Evolutionary conservation across 2,888 invertebrate genomes (phyloP).

Genomic region (Eurois occulta): DNA sequence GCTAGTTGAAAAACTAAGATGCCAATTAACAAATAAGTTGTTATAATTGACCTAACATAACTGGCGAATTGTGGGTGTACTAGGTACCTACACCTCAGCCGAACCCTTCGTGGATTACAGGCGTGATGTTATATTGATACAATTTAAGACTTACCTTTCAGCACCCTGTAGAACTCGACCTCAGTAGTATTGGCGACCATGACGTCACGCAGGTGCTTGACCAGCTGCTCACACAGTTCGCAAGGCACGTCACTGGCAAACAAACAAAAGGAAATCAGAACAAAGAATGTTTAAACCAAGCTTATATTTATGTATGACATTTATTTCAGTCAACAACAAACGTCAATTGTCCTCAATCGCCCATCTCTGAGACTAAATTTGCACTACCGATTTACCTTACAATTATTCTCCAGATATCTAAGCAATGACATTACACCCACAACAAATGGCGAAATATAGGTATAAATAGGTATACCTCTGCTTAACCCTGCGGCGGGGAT

Average conservation of each 20-base stretch:
- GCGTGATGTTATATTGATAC: background rate
- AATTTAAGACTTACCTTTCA: constrained; percentile 88
- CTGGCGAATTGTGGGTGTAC: background rate
- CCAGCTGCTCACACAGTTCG: constrained; percentile 95
- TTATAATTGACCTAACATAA: background rate
- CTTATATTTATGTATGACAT: background rate
- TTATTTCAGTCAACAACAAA: background rate
- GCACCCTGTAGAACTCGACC: constrained; percentile 94
- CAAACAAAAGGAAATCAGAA: constrained; percentile 2
- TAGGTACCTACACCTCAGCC: background rate
- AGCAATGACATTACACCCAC: background rate
- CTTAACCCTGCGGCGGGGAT: background rate
- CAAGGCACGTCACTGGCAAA: constrained; percentile 92
- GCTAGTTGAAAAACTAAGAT: background rate
- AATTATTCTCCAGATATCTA: background rate
- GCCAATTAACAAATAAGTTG: background rate
- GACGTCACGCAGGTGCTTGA: constrained; percentile 94
- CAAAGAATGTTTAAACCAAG: background rate
- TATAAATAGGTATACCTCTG: background rate
- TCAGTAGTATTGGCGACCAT: constrained; percentile 96
- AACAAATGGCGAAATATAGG: background rate
- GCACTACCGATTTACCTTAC: background rate
- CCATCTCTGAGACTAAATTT: background rate
- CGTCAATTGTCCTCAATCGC: background rate
- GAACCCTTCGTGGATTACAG: background rate